Conservation (phyloP, 2,113 vertebrate species). For the Aldabrachelys gigantea region DNA sequence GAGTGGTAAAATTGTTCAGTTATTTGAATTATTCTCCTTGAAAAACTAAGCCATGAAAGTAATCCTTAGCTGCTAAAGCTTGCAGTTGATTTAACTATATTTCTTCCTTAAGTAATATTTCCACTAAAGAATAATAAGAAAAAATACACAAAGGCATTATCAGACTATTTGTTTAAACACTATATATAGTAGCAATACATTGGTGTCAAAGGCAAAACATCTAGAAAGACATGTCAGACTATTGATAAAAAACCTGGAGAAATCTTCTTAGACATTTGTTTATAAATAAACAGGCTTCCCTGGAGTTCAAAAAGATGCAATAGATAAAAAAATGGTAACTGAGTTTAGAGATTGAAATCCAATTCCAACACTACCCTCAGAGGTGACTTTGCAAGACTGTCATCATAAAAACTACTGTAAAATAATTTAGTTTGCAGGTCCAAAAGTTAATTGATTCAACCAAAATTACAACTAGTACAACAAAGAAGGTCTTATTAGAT, state of each 20-base stretch:
- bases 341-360: background rate
- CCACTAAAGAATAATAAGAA: conserved; percentile 16
- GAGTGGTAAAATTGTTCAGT: conserved; percentile 26
- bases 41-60: conserved; percentile 25
- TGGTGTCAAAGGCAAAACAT: background rate
- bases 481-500: background rate
- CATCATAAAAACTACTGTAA: background rate
- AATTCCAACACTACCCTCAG: background rate
- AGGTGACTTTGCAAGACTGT: background rate
- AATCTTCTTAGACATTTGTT: background rate
- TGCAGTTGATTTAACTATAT: conserved; percentile 36
- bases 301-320: background rate
- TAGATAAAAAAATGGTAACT: background rate
- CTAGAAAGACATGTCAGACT: background rate
- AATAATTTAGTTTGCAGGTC: background rate
- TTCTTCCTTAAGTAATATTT: conserved; percentile 41
- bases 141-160: conserved; percentile 11
- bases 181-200: background rate
- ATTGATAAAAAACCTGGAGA: background rate
- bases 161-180: background rate
- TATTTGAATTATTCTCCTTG: background rate
- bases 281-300: background rate
- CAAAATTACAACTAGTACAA: background rate
- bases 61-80: background rate
- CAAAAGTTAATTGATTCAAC: background rate